Evolutionary conservation across 92 coral and sea anemone species (phyloP).

Genomic region (Epizoanthus fatuus): DNA sequence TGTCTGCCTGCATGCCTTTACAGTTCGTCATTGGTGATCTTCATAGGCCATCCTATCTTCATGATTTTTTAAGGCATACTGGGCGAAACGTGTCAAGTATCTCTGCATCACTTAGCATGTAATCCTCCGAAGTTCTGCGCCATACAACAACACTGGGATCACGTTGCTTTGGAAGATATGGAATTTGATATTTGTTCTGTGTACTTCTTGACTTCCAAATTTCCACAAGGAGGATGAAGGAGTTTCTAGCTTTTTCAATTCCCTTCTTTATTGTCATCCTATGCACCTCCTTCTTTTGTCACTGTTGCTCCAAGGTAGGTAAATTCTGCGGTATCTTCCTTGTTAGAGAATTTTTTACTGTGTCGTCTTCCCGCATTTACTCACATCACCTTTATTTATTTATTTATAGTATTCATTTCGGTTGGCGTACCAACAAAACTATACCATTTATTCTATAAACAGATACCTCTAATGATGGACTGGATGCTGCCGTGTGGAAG

Average conservation of each 20-base stretch:
- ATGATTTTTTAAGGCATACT: neutral
- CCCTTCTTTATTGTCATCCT: neutral
- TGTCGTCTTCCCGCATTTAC: neutral
- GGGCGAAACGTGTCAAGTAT: neutral
- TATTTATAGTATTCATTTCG: no score
- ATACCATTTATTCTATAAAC: no score
- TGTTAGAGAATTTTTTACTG: neutral
- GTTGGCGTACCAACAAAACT: no score
- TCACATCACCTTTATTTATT: neutral
- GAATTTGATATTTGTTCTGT: neutral
- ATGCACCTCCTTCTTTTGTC: conserved; percentile 8
- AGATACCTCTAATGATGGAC: no score
- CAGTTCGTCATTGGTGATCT: neutral
- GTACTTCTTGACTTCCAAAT: neutral
- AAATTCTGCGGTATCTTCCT: neutral
- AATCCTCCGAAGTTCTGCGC: neutral
- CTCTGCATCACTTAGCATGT: neutral
- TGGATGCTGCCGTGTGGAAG: no score
- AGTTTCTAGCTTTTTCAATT: neutral
- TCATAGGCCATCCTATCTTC: neutral
- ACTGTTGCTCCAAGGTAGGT: neutral
- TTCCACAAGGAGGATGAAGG: neutral
- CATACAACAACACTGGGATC: neutral
- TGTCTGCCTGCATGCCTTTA: neutral
- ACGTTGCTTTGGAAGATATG: conserved; percentile 7